Conservation (phyloP, 1,140 invertebrate genomes). For the Monomorium pharaonis region DNA sequence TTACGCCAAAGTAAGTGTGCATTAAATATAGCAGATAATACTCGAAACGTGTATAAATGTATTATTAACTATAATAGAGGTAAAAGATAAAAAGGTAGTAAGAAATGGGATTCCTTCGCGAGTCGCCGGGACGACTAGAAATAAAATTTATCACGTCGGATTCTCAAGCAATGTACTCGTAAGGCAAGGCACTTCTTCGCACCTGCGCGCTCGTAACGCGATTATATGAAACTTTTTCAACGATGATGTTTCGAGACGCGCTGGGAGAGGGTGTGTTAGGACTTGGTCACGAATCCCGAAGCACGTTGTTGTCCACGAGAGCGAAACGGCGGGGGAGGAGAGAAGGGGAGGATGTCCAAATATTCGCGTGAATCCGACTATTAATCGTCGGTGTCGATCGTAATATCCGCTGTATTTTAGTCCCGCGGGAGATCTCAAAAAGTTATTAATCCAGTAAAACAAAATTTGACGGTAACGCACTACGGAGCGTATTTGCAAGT, state of each 20-base stretch:
- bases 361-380: background rate
- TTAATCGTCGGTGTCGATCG: slow-evolving; percentile 15
- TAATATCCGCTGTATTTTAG: background rate
- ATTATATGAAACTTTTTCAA: slow-evolving; percentile 34
- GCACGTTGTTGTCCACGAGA: background rate
- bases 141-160: slow-evolving; percentile 24
- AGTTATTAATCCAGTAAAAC: slow-evolving; percentile 21
- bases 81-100: background rate
- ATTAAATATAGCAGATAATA: background rate
- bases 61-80: background rate
- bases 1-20: background rate
- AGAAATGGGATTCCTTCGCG: background rate
- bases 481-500: background rate
- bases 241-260: slow-evolving; percentile 2
- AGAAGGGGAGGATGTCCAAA: background rate
- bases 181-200: background rate
- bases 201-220: slow-evolving; percentile 13
- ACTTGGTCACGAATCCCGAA: background rate
- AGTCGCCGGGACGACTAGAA: no score
- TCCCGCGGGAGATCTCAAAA: background rate
- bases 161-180: background rate
- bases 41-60: background rate
- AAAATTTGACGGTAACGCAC: background rate
- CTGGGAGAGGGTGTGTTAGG: background rate
- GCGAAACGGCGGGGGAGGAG: background rate